Evolutionary conservation across 64 coral and sea anemone genomes (phyloP).

Genomic region (Stylophora pistillata): DNA sequence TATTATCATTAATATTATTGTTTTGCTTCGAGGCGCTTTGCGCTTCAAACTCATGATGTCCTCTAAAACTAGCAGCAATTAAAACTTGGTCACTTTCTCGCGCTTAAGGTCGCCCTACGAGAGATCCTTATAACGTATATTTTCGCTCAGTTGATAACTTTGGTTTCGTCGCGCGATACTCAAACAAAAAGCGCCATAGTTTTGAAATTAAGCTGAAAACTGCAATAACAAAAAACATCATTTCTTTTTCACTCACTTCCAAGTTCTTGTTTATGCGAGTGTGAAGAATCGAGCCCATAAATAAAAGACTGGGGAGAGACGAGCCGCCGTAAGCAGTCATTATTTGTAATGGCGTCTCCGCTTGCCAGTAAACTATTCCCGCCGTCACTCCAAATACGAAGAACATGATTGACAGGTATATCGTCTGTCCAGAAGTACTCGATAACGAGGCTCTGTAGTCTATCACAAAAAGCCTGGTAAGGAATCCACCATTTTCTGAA

Average conservation of each 20-base stretch:
- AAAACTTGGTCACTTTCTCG: too few species aligned
- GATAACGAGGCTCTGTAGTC: conserved; percentile 43
- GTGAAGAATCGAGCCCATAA: neutral
- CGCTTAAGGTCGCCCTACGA: too few species aligned
- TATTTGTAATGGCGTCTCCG: neutral
- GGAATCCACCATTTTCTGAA: neutral
- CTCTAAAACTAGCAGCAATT: too few species aligned
- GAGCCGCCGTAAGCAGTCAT: conserved; percentile 12
- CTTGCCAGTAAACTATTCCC: conserved; percentile 36
- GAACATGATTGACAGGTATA: conserved; percentile 25
- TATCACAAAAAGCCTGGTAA: conserved; percentile 25
- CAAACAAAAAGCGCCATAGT: too few species aligned
- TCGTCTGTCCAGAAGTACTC: neutral
- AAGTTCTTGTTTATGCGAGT: conserved; percentile 3
- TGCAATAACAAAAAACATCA: too few species aligned
- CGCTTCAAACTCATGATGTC: too few species aligned
- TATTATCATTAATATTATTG: too few species aligned
- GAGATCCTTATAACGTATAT: too few species aligned
- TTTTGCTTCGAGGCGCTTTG: too few species aligned
- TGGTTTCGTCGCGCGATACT: too few species aligned
- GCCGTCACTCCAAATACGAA: conserved; percentile 12
- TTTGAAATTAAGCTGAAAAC: too few species aligned
- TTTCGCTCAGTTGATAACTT: too few species aligned
- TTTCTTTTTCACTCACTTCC: neutral
- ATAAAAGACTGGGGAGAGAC: conserved; percentile 38